These are phyloP conservation scores for Odontamblyopus lacepedii DNA, from an alignment of 2,797 vertebrate genomes.

Conservation along the genomic window DNA sequence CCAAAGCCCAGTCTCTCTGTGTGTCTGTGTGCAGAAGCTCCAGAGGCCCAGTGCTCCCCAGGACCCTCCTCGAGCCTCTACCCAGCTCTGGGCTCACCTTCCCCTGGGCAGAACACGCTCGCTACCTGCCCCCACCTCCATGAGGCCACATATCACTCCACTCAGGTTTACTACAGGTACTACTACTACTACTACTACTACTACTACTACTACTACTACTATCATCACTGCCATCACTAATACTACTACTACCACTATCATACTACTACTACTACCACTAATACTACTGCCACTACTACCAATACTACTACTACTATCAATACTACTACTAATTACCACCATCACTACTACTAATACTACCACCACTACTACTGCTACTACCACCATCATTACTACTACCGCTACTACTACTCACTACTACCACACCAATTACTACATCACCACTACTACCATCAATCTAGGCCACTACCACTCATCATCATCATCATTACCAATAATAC, in stretches of 20 bases:
- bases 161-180: slow-evolving; percentile 63
- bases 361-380: slow-evolving; percentile 73
- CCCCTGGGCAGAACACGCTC: slow-evolving; percentile 84
- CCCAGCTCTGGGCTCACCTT: slow-evolving; percentile 82
- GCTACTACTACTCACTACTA: no score
- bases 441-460: no score
- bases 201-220: not conserved
- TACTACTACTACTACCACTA: not conserved
- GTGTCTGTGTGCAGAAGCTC: slow-evolving; percentile 67
- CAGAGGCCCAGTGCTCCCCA: slow-evolving; percentile 84
- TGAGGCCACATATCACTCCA: slow-evolving; percentile 65
- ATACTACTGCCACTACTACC: not conserved
- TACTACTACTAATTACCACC: no score
- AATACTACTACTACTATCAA: no score
- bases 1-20: no score
- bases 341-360: no score
- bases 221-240: not conserved
- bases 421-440: no score
- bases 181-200: not conserved
- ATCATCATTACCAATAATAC: no score
- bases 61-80: slow-evolving; percentile 82
- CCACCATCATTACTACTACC: not conserved
- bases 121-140: slow-evolving; percentile 78
- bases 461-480: no score
- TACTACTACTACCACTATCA: not conserved